Percentiles rank a stretch among this genome's conserved stretches.
Evolutionary conservation across 2,113 vertebrate species (phyloP).

Genomic region (Pholis gunnellus): DNA sequence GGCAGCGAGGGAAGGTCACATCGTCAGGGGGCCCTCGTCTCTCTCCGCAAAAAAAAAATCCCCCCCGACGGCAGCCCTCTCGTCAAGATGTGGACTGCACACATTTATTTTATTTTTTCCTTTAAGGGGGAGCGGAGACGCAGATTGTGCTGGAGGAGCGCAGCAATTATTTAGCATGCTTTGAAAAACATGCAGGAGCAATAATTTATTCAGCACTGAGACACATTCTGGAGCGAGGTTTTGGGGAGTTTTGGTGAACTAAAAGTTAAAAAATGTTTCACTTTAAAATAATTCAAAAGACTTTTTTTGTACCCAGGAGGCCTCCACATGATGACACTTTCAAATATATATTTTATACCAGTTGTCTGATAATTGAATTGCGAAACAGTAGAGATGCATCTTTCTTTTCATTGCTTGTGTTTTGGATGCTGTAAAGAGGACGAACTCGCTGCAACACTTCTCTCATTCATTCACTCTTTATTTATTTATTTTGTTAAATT

Average conservation of each 20-base stretch:
- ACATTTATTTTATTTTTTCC: slow-evolving; percentile 9
- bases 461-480: background rate
- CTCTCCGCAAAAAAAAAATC: slow-evolving; percentile 42
- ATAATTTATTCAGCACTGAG: slow-evolving; percentile 66
- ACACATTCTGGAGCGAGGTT: slow-evolving; percentile 31
- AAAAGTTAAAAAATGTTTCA: background rate
- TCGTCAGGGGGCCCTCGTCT: slow-evolving; percentile 68
- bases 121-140: slow-evolving; percentile 42
- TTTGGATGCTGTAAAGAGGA: background rate
- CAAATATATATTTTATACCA: background rate
- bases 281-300: background rate
- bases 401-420: background rate
- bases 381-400: background rate
- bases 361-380: background rate
- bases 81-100: slow-evolving; percentile 41
- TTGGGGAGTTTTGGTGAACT: background rate
- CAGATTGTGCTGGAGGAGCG: slow-evolving; percentile 31
- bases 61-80: slow-evolving; percentile 45
- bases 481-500: background rate
- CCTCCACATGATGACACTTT: background rate
- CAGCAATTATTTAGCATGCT: slow-evolving; percentile 69
- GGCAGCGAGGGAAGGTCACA: slow-evolving; percentile 77
- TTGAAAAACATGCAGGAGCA: slow-evolving; percentile 57
- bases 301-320: background rate
- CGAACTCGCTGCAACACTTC: background rate